phyloP scores from a whole-genome alignment of 2,888 invertebrate species.

The Acrobasis suavella region DNA sequence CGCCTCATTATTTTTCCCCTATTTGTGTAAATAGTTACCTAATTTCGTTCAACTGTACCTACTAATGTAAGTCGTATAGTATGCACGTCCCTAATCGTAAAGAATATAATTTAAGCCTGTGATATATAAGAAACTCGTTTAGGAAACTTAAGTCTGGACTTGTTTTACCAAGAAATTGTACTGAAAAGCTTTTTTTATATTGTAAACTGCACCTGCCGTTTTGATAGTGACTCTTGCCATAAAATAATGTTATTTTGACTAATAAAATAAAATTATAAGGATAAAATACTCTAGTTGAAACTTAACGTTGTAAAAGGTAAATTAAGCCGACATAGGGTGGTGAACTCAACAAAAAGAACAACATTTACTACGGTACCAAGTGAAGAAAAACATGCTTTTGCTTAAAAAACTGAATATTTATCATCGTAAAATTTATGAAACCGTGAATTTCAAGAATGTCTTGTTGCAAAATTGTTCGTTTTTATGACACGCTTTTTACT shows the following conservation, averaged over 20 bases:
- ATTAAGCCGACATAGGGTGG: too few relatives aligned
- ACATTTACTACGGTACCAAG: too few relatives aligned
- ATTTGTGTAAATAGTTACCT: conserved; percentile 82
- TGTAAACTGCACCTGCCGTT: conserved; percentile 26
- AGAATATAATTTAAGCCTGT: conserved; percentile 80
- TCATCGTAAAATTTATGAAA: too few relatives aligned
- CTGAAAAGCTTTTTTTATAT: conserved; percentile 27
- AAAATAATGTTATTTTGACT: conserved; percentile 5
- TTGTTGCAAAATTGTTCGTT: too few relatives aligned
- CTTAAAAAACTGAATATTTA: too few relatives aligned
- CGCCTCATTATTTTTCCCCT: conserved; percentile 81
- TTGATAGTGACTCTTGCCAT: conserved; percentile 25
- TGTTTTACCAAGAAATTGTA: conserved; percentile 49
- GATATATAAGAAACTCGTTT: conserved; percentile 78
- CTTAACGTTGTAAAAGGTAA: too few relatives aligned
- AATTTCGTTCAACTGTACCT: conserved; percentile 72
- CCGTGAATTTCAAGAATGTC: too few relatives aligned
- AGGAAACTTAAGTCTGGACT: conserved; percentile 64
- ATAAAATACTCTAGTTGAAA: conserved; percentile 21
- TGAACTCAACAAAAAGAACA: too few relatives aligned
- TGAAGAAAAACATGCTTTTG: too few relatives aligned
- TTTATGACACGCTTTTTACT: too few relatives aligned
- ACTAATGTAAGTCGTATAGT: conserved; percentile 72
- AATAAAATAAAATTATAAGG: conserved; percentile 8
- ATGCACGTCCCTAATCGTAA: conserved; percentile 79